phyloP scores from a whole-genome alignment of 37 sponge, comb jelly and placozoan species.

The Cliona cf. orientalis region DNA sequence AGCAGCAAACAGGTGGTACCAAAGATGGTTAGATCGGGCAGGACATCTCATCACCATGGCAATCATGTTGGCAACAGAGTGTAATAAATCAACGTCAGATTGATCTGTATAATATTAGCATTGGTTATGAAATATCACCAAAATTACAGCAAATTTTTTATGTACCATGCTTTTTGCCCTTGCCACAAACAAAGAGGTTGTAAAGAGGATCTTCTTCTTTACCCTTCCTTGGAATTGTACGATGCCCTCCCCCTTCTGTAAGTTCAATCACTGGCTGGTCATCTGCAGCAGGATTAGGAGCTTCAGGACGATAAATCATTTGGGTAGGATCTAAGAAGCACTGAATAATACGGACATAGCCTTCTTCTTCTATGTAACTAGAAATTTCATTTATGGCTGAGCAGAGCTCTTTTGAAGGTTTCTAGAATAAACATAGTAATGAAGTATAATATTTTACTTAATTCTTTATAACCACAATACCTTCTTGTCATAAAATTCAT shows the following conservation, averaged over 20 bases:
- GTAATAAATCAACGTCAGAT: constrained; percentile 74
- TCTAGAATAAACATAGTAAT: not conserved
- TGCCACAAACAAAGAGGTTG: constrained; percentile 46
- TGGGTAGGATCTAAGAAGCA: constrained; percentile 39
- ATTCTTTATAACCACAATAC: not conserved
- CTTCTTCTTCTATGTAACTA: constrained; percentile 13
- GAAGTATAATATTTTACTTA: not conserved
- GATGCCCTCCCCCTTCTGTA: constrained; percentile 1
- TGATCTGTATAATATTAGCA: constrained; percentile 53
- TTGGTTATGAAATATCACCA: not conserved
- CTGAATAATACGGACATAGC: constrained; percentile 29
- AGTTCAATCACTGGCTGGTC: constrained; percentile 31
- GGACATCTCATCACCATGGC: constrained; percentile 77
- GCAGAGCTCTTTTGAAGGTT: constrained; percentile 8
- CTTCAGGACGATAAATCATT: constrained; percentile 24
- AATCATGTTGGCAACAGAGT: constrained; percentile 74
- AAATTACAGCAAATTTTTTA: not conserved
- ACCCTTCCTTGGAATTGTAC: not conserved
- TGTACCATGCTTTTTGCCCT: constrained; percentile 12
- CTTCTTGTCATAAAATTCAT: constrained; percentile 64
- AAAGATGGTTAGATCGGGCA: constrained; percentile 70
- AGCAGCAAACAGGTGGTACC: constrained; percentile 77
- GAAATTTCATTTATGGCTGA: not conserved
- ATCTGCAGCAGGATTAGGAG: constrained; percentile 35
- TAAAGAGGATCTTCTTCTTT: constrained; percentile 54